Conservation (phyloP, 2,113 vertebrate species). For the Nymphicus hollandicus region DNA sequence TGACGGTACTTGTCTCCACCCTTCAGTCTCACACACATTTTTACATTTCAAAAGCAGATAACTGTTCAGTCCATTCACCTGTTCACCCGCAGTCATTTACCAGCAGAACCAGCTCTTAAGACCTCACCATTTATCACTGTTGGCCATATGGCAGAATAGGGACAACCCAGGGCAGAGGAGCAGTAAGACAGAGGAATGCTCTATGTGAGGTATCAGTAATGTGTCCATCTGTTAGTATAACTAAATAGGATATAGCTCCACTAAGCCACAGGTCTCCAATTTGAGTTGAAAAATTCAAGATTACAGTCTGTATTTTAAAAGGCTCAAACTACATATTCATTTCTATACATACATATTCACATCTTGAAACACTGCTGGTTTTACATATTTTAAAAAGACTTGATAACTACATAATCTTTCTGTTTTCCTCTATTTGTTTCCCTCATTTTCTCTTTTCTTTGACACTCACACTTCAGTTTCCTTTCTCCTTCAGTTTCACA, state of each 20-base stretch:
- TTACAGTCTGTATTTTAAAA: not conserved
- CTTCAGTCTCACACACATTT: not conserved
- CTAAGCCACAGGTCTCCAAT: not conserved
- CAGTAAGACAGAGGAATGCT: not conserved
- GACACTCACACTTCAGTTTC: not conserved
- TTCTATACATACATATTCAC: not conserved
- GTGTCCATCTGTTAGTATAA: not conserved
- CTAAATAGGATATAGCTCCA: not conserved
- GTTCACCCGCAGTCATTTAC: not conserved
- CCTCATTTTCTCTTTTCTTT: constrained; percentile 18
- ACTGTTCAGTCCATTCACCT: not conserved
- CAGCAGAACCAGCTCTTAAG: not conserved
- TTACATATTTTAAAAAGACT: not conserved
- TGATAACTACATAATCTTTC: not conserved
- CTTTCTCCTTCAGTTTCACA: constrained; percentile 20
- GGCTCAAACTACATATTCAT: not conserved
- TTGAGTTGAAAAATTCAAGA: not conserved
- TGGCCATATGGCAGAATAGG: not conserved
- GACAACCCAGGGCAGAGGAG: not conserved
- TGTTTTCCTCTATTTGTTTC: not conserved
- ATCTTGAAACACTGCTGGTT: not conserved
- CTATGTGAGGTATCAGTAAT: not conserved
- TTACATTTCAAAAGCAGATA: not conserved
- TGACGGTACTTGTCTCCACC: not conserved
- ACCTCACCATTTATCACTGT: not conserved